These are phyloP conservation scores for Blera fallax DNA, from an alignment of 2,888 invertebrate species.

Conservation along the genomic window DNA sequence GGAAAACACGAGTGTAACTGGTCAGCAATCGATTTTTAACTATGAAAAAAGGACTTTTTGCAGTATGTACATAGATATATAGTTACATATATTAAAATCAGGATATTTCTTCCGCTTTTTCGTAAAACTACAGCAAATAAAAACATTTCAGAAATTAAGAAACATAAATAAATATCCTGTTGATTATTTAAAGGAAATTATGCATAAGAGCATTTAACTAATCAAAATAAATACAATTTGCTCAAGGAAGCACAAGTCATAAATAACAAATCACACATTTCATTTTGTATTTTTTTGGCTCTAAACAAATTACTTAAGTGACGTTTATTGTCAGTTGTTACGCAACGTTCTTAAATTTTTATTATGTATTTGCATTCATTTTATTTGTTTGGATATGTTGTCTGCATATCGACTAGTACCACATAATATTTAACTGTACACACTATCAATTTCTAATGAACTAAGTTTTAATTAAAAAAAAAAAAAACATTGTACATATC, in stretches of 20 bases:
- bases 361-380: background rate
- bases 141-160: background rate
- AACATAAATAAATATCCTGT: background rate
- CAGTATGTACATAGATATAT: background rate
- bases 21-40: slow-evolving; percentile 35
- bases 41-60: background rate
- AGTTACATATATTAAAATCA: background rate
- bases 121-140: background rate
- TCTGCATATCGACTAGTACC: background rate
- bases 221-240: background rate
- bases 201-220: background rate
- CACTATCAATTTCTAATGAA: background rate
- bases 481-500: background rate
- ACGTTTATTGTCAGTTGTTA: slow-evolving; percentile 45
- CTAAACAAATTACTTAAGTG: background rate
- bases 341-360: slow-evolving; percentile 13
- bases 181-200: background rate
- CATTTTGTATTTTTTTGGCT: background rate
- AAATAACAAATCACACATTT: background rate
- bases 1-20: background rate
- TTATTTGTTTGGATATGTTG: background rate
- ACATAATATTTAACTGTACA: background rate
- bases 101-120: background rate
- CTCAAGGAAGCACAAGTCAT: background rate
- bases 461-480: background rate